Evolutionary conservation across 1,140 invertebrate species (phyloP).

Genomic region (Danaus plexippus): DNA sequence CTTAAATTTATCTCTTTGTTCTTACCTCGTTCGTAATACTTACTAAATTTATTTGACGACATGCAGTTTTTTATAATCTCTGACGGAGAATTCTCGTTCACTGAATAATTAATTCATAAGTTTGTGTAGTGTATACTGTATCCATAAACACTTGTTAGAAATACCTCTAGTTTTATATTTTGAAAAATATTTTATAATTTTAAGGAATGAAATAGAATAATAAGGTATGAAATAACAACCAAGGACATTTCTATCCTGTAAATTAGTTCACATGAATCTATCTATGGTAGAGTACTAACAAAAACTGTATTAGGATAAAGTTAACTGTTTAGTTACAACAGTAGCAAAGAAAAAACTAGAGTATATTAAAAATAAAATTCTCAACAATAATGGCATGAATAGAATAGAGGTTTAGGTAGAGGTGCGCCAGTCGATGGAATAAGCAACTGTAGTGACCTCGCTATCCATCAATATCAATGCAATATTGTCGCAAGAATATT

Average conservation of each 20-base stretch:
- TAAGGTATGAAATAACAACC: too few species aligned
- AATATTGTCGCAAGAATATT: neutral
- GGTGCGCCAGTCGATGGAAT: conserved; percentile 48
- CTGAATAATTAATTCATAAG: too few species aligned
- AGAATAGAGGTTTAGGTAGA: conserved; percentile 50
- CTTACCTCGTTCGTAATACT: too few species aligned
- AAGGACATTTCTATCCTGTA: neutral
- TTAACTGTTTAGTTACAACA: conserved; percentile 67
- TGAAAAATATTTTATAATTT: too few species aligned
- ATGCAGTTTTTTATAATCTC: too few species aligned
- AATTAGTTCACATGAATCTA: conserved; percentile 35
- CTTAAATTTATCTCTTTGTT: too few species aligned
- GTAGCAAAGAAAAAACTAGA: conserved; percentile 56
- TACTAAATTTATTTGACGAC: too few species aligned
- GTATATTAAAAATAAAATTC: conserved; percentile 47
- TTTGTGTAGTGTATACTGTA: too few species aligned
- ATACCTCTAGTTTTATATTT: too few species aligned
- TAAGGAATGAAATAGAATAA: too few species aligned
- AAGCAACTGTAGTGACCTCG: conserved; percentile 37
- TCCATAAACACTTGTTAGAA: too few species aligned
- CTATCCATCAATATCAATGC: conserved; percentile 34
- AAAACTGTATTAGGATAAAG: conserved; percentile 48
- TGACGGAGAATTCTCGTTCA: too few species aligned
- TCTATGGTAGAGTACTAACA: conserved; percentile 29
- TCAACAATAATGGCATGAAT: conserved; percentile 40